Evolutionary conservation across 37 sponge, comb jelly and placozoan genomes (phyloP).

Genomic region (Geodia barretti): DNA sequence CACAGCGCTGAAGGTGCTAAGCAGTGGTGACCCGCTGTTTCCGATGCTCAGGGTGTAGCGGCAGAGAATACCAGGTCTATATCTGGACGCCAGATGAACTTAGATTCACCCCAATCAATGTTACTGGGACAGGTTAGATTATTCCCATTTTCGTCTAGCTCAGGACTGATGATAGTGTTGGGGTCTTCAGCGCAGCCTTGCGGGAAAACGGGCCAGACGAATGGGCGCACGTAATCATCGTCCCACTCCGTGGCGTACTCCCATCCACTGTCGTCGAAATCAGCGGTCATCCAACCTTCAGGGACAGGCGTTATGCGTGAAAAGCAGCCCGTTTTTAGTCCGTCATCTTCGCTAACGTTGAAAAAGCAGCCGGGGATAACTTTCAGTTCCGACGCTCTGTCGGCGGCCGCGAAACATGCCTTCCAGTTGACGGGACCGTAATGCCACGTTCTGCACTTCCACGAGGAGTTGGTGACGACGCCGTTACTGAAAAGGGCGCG

Average conservation of each 20-base stretch:
- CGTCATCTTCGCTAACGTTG: background rate
- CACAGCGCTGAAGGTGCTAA: background rate
- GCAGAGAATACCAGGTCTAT: slow-evolving; percentile 41
- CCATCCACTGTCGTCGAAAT: slow-evolving; percentile 53
- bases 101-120: slow-evolving; percentile 47
- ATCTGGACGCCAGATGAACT: slow-evolving; percentile 52
- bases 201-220: slow-evolving; percentile 20
- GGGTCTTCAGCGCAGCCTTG: slow-evolving; percentile 23
- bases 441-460: slow-evolving; percentile 25
- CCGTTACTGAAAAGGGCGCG: slow-evolving; percentile 50
- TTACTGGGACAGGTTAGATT: slow-evolving; percentile 27
- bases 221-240: background rate
- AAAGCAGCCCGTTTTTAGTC: slow-evolving; percentile 11
- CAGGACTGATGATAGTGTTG: slow-evolving; percentile 11
- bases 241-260: slow-evolving; percentile 33
- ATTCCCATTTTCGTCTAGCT: slow-evolving; percentile 25
- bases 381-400: slow-evolving; percentile 14
- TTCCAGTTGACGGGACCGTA: slow-evolving; percentile 59
- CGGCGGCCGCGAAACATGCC: slow-evolving; percentile 20
- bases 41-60: slow-evolving; percentile 32
- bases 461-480: slow-evolving; percentile 35
- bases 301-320: slow-evolving; percentile 8
- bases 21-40: background rate
- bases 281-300: slow-evolving; percentile 25
- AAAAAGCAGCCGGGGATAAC: slow-evolving; percentile 24